These are phyloP conservation scores for Melanaphis sacchari DNA, from an alignment of 1,140 invertebrate genomes.

Conservation along the genomic window DNA sequence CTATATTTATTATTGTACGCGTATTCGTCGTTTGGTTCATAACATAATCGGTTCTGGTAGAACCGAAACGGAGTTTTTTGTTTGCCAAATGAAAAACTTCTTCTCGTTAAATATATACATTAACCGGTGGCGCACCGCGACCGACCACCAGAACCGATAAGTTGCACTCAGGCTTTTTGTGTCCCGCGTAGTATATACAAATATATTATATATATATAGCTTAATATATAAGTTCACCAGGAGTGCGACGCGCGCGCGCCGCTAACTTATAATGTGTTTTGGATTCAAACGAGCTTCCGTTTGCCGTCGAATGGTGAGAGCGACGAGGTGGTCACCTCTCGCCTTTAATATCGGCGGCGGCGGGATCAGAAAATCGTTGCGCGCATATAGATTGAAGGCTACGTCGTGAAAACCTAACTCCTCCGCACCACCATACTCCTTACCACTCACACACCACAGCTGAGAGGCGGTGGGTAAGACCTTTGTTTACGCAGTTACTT, in stretches of 20 bases:
- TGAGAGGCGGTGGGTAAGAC: neutral
- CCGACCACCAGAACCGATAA: neutral
- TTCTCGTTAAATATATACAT: neutral
- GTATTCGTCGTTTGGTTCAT: neutral
- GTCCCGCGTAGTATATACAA: neutral
- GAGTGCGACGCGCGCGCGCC: neutral
- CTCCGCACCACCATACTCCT: neutral
- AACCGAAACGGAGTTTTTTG: neutral
- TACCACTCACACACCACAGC: neutral
- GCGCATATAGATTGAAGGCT: conserved; percentile 55
- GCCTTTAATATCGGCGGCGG: neutral
- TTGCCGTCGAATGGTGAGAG: neutral
- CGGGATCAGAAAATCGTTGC: conserved; percentile 55
- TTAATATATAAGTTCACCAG: neutral
- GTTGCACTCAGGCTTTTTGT: neutral
- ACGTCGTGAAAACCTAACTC: conserved; percentile 46
- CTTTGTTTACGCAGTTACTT: conserved; percentile 49
- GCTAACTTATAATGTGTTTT: conserved; percentile 21
- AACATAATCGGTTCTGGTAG: neutral
- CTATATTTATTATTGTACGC: too few species aligned
- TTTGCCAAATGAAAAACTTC: neutral
- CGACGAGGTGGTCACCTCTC: conserved; percentile 5
- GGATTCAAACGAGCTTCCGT: conserved; percentile 8
- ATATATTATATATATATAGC: neutral
- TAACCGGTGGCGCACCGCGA: neutral